Percentiles rank a stretch among this genome's conserved stretches.
phyloP scores from a whole-genome alignment of 2,797 vertebrate species.

The Pogonophryne albipinna region DNA sequence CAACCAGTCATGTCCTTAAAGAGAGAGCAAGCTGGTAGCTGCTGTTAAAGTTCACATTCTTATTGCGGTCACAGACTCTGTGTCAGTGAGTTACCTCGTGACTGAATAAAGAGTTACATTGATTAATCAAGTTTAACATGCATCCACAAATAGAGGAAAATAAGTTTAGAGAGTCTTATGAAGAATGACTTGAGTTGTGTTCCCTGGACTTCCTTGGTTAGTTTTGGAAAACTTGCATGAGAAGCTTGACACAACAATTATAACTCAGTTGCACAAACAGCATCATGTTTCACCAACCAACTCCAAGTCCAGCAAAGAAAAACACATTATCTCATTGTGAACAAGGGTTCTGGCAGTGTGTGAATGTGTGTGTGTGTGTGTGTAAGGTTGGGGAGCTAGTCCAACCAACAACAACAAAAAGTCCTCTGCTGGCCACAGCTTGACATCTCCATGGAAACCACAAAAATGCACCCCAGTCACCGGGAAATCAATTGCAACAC shows the following conservation, averaged over 20 bases:
- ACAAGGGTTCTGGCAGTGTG: slow-evolving; percentile 27
- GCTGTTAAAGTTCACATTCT: background rate
- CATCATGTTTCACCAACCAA: slow-evolving; percentile 42
- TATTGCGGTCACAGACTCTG: background rate
- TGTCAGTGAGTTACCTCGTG: slow-evolving; percentile 10
- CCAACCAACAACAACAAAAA: slow-evolving; percentile 38
- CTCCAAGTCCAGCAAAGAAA: slow-evolving; percentile 48
- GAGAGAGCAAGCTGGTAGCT: background rate
- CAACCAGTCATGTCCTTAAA: background rate
- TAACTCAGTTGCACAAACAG: slow-evolving; percentile 18
- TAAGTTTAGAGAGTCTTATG: background rate
- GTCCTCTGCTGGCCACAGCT: slow-evolving; percentile 39
- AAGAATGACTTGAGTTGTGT: slow-evolving; percentile 22
- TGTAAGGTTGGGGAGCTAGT: slow-evolving; percentile 20
- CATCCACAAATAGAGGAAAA: slow-evolving; percentile 7
- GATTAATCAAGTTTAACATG: background rate
- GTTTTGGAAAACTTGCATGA: slow-evolving; percentile 42
- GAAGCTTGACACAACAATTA: slow-evolving; percentile 45
- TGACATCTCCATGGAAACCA: slow-evolving; percentile 66
- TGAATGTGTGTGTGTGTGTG: slow-evolving; percentile 26
- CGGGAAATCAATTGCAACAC: slow-evolving; percentile 64
- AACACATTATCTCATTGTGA: slow-evolving; percentile 68
- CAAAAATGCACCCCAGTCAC: slow-evolving; percentile 64
- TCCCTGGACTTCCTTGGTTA: slow-evolving; percentile 30
- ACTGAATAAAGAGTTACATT: slow-evolving; percentile 3